Base-by-base conservation (phyloP, 2,113 vertebrate genomes). In the Dicentrarchus labrax region DNA sequence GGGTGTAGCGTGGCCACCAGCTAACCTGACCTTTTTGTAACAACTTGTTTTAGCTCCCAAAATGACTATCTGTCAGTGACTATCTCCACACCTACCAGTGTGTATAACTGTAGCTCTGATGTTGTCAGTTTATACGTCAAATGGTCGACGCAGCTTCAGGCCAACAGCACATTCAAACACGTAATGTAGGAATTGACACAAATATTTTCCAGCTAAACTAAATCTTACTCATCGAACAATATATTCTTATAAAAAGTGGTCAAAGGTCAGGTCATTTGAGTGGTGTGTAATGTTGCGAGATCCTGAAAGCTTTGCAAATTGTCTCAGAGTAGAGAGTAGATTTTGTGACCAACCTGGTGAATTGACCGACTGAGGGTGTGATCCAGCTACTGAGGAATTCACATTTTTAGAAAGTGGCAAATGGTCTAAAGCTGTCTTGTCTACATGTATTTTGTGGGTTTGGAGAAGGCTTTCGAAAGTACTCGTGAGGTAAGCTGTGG, bases 31-130 rank as follows among this genome's bases (percentile, higher is more conserved):
- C 30, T 30, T 30, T 30, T 39, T 84, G 22, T 30, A 48, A 22
- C 16, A 39, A 47, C 47, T 62, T 61, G 13, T 61, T 60, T 76
- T 51, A 68, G n/a, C 61, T 74, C 47, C 59, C 47, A 15, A 83
- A 65, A 73, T 59, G 30, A 30, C 30, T 30, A 30, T 30, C 30
- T 30, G n/a, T 59, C 36, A 43, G 41, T 16, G 57, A 39, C 38
- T 39, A 38, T 48, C 10, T 64, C 61, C 15, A 45, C 13, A 62
- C 38, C 38, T 38, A 57, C 16, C 19, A 53, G 4, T 0, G 1
- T 19, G 65, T 38, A 47, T 9, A 15, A 17, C 68, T 24, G 15
- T 19, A 30, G 21, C 38, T 73, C 50, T 38, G 41, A 56, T 67
- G 4, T 61, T 30, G 36, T 61, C 16, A 48, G 21, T 56, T 24